A percentile compares a stretch with the other conserved stretches of the same genome.
These are phyloP conservation scores for Anneissia japonica DNA, from an alignment of 35 echinoderm and acorn worm genomes.

Conservation along the genomic window DNA sequence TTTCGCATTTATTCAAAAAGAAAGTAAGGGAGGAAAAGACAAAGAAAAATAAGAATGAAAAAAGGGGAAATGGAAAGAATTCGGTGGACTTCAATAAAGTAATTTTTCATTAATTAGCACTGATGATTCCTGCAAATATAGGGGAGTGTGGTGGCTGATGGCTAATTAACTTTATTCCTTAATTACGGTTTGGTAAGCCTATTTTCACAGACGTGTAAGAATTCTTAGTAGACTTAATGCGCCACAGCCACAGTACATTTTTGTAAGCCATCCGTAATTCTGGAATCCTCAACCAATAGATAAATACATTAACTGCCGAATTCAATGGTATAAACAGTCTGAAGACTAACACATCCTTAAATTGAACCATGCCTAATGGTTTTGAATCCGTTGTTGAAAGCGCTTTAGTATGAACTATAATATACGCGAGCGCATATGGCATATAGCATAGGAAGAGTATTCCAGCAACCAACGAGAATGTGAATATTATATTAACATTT, in stretches of 20 bases:
- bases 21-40: too few relatives aligned
- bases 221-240: not conserved
- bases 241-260: not conserved
- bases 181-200: not conserved
- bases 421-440: not conserved
- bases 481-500: not conserved
- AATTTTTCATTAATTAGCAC: too few relatives aligned
- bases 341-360: not conserved
- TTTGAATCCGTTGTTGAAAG: not conserved
- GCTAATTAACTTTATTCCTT: too few relatives aligned
- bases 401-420: not conserved
- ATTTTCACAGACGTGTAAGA: not conserved
- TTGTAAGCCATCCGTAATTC: not conserved
- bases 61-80: too few relatives aligned
- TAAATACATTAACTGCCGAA: not conserved
- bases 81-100: too few relatives aligned
- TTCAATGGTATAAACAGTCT: not conserved
- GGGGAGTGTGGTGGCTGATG: too few relatives aligned
- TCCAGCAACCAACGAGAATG: not conserved
- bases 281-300: not conserved
- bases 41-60: too few relatives aligned
- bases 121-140: too few relatives aligned
- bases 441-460: not conserved
- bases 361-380: too few relatives aligned
- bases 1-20: too few relatives aligned